Evolutionary conservation across 2,113 vertebrate genomes (phyloP).

Genomic region (Balaenoptera acutorostrata): DNA sequence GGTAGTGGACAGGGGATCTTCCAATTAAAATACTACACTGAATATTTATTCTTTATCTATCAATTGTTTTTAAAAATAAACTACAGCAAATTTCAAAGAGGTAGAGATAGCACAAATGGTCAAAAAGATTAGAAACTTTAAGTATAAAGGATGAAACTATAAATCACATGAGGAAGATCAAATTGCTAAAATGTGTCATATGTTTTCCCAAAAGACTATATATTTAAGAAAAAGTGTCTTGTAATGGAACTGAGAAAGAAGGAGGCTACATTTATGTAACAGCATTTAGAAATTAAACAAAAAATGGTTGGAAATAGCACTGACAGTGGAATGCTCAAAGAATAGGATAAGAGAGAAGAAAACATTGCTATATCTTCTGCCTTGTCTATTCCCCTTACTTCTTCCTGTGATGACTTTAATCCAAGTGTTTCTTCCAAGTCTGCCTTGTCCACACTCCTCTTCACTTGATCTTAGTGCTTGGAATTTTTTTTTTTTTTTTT

Average conservation of each 20-base stretch:
- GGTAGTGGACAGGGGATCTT: background rate
- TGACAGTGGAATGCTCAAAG: background rate
- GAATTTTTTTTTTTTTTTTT: background rate
- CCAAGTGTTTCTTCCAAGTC: background rate
- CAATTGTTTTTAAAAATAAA: slow-evolving; percentile 11
- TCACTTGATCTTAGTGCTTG: slow-evolving; percentile 4
- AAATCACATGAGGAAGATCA: slow-evolving; percentile 37
- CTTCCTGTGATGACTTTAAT: background rate
- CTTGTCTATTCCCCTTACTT: background rate
- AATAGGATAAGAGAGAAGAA: background rate
- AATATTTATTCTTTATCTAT: background rate
- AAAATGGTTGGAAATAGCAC: background rate
- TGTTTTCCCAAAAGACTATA: slow-evolving; percentile 48
- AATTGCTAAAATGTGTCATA: slow-evolving; percentile 39
- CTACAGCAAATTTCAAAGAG: slow-evolving; percentile 20
- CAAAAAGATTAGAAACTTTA: slow-evolving; percentile 29
- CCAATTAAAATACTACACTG: slow-evolving; percentile 37
- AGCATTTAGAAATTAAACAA: slow-evolving; percentile 56
- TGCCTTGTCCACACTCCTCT: background rate
- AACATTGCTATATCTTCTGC: background rate
- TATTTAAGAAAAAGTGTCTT: slow-evolving; percentile 26
- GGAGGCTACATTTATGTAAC: slow-evolving; percentile 6
- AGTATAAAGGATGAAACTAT: slow-evolving; percentile 11
- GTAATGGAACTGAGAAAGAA: slow-evolving; percentile 25
- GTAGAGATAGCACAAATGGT: slow-evolving; percentile 5